Conservation (phyloP, 2,888 invertebrate species). For the Hypolimnas misippus region DNA sequence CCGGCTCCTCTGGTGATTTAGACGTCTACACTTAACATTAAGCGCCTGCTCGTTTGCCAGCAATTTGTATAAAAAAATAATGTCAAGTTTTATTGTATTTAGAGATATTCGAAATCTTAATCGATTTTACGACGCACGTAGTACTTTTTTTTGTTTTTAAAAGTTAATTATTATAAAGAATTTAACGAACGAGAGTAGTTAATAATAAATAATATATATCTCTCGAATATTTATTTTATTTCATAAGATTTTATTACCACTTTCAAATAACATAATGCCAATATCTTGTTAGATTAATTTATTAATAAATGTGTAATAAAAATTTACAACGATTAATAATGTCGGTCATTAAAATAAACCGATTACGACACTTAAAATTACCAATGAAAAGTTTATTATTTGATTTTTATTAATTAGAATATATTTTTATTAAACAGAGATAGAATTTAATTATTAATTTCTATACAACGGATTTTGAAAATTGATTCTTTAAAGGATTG, state of each 20-base stretch:
- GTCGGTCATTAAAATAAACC: no score
- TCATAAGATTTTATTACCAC: neutral
- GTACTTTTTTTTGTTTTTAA: no score
- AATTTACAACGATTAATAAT: neutral
- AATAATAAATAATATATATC: neutral
- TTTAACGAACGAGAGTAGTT: no score
- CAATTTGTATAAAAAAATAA: no score
- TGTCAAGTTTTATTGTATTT: no score
- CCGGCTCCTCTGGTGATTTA: no score
- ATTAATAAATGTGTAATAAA: neutral
- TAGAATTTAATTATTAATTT: neutral
- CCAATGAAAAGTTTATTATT: neutral
- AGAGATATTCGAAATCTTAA: no score
- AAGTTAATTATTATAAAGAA: no score
- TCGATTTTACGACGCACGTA: no score
- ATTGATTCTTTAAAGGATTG: neutral
- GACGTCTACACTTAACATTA: no score
- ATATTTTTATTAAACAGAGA: neutral
- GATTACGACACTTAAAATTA: slow-evolving; percentile 4
- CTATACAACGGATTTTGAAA: neutral
- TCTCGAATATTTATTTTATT: neutral
- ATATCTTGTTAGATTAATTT: no score
- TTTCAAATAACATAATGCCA: neutral
- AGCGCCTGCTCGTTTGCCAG: no score
- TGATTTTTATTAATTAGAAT: neutral